A percentile compares a stretch with the other conserved stretches of the same genome.
Conservation (phyloP, 1,140 invertebrate genomes). For the Drosophila pseudoananassae region DNA sequence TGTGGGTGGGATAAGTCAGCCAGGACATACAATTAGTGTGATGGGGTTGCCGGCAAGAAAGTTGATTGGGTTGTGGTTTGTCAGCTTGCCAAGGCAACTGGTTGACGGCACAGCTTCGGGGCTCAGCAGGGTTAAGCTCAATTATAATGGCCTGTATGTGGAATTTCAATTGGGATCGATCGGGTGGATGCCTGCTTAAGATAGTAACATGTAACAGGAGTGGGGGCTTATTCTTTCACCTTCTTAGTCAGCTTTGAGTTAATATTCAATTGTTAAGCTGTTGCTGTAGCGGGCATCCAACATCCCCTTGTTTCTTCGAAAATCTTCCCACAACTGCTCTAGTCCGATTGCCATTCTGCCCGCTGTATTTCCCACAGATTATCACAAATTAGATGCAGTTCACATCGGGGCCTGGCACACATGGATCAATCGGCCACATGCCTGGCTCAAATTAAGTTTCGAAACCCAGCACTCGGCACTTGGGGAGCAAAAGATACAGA, state of each 20-base stretch:
- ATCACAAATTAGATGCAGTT: slow-evolving; percentile 79
- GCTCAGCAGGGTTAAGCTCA: slow-evolving; percentile 31
- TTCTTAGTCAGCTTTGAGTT: too few species aligned
- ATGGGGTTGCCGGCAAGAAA: slow-evolving; percentile 51
- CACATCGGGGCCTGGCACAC: slow-evolving; percentile 49
- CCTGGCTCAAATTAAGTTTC: slow-evolving; percentile 66
- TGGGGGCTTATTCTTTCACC: too few species aligned
- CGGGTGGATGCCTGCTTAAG: too few species aligned
- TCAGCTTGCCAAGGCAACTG: slow-evolving; percentile 50
- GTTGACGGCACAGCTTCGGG: not conserved
- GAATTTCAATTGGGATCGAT: slow-evolving; percentile 28
- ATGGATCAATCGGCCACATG: slow-evolving; percentile 51
- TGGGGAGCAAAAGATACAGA: slow-evolving; percentile 9
- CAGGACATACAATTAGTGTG: slow-evolving; percentile 60
- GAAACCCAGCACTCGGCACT: slow-evolving; percentile 29
- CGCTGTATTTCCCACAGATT: slow-evolving; percentile 73
- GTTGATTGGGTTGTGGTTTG: slow-evolving; percentile 60
- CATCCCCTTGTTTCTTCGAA: not conserved
- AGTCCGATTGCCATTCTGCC: slow-evolving; percentile 30
- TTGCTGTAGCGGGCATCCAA: too few species aligned
- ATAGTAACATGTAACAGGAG: too few species aligned
- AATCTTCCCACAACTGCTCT: slow-evolving; percentile 49
- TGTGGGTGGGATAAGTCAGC: slow-evolving; percentile 10
- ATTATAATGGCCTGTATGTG: slow-evolving; percentile 44
- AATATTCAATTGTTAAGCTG: too few species aligned